Evolutionary conservation across 2,888 invertebrate species (phyloP), one percentile per base, ranked within the genome.

Genomic region (Thumatha senex): DNA sequence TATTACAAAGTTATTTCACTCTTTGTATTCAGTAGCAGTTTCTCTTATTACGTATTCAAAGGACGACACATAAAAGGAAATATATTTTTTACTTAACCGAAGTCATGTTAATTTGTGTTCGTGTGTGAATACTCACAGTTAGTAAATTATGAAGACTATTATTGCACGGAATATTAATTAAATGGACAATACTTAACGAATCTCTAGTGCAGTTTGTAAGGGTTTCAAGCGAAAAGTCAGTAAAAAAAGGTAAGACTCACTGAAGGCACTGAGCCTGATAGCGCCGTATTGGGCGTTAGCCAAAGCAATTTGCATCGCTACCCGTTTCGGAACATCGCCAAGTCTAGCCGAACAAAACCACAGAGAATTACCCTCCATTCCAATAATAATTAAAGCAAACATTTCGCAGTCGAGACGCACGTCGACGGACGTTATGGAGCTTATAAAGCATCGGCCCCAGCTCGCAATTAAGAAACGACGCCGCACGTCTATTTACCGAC

Each of bases 281-380:
- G 86, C 87, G 89, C 87, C 88, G 85, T 80, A 78, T 91, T 91
- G 91, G 91, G 90, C 87, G 89, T 77, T 76, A 82, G 91, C 91
- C 91, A 91, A 91, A 84, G 86, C 86, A 91, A 91, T 91, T 91
- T 91, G 90, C 91, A 91, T 90, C 89, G 89, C 87, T 90, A 86
- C 89, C 88, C 89, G 78, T 89, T 90, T 91, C 91, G 91, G 91
- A 91, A 89, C 91, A 86, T 86, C 87, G 91, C 91, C 91, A 91
- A 91, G 91, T 91, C 91, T 91, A 90, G 89, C 86, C 89, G 89
- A 91, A 91, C 91, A 90, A 91, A 91, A 91, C 91, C 89, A 91
- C 86, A 76, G 82, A 87, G 89, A 91, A 90, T 89, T 88, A 90
- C 89, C 86, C 89, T 88, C 88, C 89, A 91, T 89, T 91, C 91